These are phyloP conservation scores for Apis florea DNA, from an alignment of 1,140 invertebrate genomes.

Conservation along the genomic window DNA sequence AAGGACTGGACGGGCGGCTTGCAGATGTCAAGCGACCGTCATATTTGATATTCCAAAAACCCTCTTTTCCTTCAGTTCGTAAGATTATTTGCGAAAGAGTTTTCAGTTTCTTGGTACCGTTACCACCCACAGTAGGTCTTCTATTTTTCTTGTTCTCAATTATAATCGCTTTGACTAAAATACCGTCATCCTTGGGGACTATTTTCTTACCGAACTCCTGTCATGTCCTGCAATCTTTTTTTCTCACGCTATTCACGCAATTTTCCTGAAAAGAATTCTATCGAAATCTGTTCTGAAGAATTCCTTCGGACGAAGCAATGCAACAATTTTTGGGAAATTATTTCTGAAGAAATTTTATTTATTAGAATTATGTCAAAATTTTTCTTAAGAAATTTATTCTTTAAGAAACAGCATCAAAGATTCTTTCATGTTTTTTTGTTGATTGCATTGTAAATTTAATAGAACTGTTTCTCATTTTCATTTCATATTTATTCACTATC, in stretches of 20 bases:
- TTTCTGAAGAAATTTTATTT: not conserved
- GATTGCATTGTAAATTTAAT: no score
- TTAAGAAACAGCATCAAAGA: no score
- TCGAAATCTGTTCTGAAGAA: not conserved
- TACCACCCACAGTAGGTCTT: conserved; percentile 43
- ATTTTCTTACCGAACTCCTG: conserved; percentile 36
- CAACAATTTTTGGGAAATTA: not conserved
- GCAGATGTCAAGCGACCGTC: conserved; percentile 77
- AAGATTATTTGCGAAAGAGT: conserved; percentile 78
- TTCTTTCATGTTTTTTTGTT: not conserved
- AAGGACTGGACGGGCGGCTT: conserved; percentile 64
- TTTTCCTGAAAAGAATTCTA: not conserved
- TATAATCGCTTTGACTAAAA: conserved; percentile 61
- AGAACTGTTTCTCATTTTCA: not conserved
- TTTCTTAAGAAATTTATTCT: no score
- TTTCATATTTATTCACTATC: not conserved
- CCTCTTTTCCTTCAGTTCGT: conserved; percentile 50
- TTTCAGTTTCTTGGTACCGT: conserved; percentile 66
- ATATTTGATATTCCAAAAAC: conserved; percentile 73
- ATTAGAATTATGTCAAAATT: not conserved
- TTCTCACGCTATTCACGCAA: not conserved
- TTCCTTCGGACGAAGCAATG: not conserved
- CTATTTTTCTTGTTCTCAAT: conserved; percentile 57
- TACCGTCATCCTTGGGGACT: conserved; percentile 14
- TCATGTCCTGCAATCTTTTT: not conserved